Base-by-base conservation (phyloP, 1,140 invertebrate genomes). In the Idris sp. region DNA sequence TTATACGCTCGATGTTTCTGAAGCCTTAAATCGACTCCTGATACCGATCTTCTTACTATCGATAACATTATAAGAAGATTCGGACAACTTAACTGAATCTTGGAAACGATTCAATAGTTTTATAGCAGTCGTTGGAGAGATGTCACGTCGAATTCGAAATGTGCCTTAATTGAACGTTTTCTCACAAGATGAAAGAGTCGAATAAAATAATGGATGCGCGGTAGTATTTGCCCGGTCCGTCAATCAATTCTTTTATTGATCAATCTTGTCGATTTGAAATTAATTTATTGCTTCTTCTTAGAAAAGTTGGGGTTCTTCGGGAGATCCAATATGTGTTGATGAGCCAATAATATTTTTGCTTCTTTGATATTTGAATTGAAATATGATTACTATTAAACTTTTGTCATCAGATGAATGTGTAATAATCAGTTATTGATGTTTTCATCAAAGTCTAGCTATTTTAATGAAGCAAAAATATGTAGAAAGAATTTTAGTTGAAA, bases 91-190 rank as follows among this genome's bases (percentile, higher is more conserved):
- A 79, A 83, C 80, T 65, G 81, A 75, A 83, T 84, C 48, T 65
- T 83, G 77, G 62, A 83, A 80, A 77, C 49, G 44, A 83, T 82
- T 81, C 74, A 67, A 76, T 43, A 53, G 71, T 65, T 83, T 82
- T 83, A 84, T 76, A 81, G 71, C 58, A 61, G 61, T 73, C 78
- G 75, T 82, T 82, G 76, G 53, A 38, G 38, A 74, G 78, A 81
- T 76, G 69, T 83, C 78, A 80, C 82, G 79, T 84, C 80, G 80
- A 84, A 83, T 80, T 76, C 76, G 68, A 76, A 78, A 43, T 71
- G 67, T 40, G 35, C 73, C 68, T 81, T 84, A 86, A 85, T 83
- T 84, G 83, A 85, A 82, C 76, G 75, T 82, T 81, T 84, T 84
- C 83, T 84, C 83, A 85, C 83, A 83, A 74, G 72, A 67, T 36